Percentiles rank a stretch among this genome's conserved stretches.
These are phyloP conservation scores for Rotaria magnacalcarata DNA, from an alignment of 2,888 invertebrate species.

Conservation along the genomic window DNA sequence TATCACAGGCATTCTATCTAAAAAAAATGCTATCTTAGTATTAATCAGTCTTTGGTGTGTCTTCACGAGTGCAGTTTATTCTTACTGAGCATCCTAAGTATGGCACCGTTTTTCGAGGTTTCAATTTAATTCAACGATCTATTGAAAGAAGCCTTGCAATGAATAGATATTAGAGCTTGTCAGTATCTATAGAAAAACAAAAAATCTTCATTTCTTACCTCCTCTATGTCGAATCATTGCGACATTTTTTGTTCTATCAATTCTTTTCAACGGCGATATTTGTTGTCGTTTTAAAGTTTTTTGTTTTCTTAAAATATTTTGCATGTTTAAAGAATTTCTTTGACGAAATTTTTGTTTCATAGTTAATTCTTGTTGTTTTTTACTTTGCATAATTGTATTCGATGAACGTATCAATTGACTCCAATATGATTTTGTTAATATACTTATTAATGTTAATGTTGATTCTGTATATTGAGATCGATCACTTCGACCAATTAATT, in stretches of 20 bases:
- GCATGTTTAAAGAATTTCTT: background rate
- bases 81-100: no score
- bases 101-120: no score
- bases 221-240: background rate
- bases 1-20: no score
- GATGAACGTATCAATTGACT: background rate
- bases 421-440: conserved; percentile 35
- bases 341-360: conserved; percentile 26
- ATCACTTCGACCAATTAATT: conserved; percentile 25
- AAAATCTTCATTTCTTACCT: background rate
- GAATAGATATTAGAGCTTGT: no score
- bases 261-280: conserved; percentile 22
- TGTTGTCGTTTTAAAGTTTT: conserved; percentile 4
- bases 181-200: background rate
- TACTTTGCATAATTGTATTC: conserved; percentile 1
- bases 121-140: no score
- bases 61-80: no score
- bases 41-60: no score
- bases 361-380: conserved; percentile 11
- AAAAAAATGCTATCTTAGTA: no score
- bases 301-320: background rate
- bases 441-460: conserved; percentile 29
- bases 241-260: conserved; percentile 12
- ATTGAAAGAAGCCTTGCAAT: no score
- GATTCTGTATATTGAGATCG: background rate